Conservation (phyloP, 1,140 invertebrate species). For the Dendrolimus punctatus region DNA sequence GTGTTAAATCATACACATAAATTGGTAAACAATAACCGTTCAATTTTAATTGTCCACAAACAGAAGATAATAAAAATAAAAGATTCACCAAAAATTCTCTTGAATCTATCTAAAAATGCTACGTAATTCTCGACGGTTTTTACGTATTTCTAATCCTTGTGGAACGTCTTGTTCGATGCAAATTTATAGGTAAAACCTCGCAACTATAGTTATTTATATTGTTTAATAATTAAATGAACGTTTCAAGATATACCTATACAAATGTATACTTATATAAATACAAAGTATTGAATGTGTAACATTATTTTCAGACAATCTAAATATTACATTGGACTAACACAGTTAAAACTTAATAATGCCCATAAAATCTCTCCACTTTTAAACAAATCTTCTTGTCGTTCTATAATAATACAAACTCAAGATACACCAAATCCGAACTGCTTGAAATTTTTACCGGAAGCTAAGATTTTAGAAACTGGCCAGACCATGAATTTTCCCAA, state of each 20-base stretch:
- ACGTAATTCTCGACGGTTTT: conserved; percentile 11
- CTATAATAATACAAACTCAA: conserved; percentile 98
- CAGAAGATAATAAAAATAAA: too few species aligned
- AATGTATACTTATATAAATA: too few species aligned
- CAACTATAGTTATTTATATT: conserved; percentile 1
- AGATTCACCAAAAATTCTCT: too few species aligned
- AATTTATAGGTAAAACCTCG: conserved; percentile 10
- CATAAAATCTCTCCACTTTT: conserved; percentile 21
- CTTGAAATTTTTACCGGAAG: conserved; percentile 97
- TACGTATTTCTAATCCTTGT: conserved; percentile 6
- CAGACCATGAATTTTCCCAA: conserved; percentile 97
- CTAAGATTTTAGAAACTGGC: conserved; percentile 86
- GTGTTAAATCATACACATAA: too few species aligned
- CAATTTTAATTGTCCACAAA: too few species aligned
- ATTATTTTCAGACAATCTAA: conserved; percentile 28
- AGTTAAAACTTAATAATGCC: conserved; percentile 8
- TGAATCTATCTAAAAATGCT: conserved; percentile 16
- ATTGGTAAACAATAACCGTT: too few species aligned
- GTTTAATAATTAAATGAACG: too few species aligned
- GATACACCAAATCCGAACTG: conserved; percentile 99
- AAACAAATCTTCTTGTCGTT: conserved; percentile 38
- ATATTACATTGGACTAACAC: conserved; percentile 27
- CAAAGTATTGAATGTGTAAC: too few species aligned
- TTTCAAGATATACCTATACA: too few species aligned
- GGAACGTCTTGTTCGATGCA: conserved; percentile 6